Base-by-base conservation (phyloP, 2,797 vertebrate genomes). In the Myotis myotis region DNA sequence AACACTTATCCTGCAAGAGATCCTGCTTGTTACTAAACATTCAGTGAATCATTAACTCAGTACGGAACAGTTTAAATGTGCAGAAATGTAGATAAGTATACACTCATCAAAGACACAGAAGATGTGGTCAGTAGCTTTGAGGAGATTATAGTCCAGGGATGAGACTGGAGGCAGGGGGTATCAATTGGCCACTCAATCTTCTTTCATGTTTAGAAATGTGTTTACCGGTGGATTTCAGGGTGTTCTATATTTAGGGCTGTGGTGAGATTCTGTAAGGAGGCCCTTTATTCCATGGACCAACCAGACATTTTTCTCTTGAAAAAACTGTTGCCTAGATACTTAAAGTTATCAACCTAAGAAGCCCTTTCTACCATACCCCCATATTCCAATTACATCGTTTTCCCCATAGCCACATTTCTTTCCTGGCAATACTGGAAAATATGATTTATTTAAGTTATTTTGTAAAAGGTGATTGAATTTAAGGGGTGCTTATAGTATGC, bases 141-240 rank as follows among this genome's bases (percentile, higher is more conserved):
- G 51, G 8, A 68, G n/a, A 10, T 41, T 87, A 30, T 8, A 47
- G 72, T 64, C 25, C 25, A 64, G 8, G 28, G 6, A 88, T 51
- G 10, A 74, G 6, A 9, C 13, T 22, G 1, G 15, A 55, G 16
- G 1, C 30, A 81, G 2, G 11, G 11, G 3, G 20, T 1, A 33
- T 23, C 28, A 38, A 80, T 64, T n/a, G 0, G n/a, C 36, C 8
- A 15, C 22, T 38, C 19, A 17, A 10, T 30, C 23, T 38, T 75
- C n/a, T 10, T 38, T 44, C 25, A 38, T 79, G 30, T 55, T 62
- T 64, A 70, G 10, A 89, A 47, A 66, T 10, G 28, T 25, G 33
- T 10, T 80, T 57, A 16, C 33, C 17, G 9, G 22, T 60, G 11
- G 28, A n/a, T 75, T 49, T 72, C 53, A 49, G 20, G 28, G 0